Evolutionary conservation across 2,113 vertebrate genomes (phyloP).

Genomic region (Otus sunia): DNA sequence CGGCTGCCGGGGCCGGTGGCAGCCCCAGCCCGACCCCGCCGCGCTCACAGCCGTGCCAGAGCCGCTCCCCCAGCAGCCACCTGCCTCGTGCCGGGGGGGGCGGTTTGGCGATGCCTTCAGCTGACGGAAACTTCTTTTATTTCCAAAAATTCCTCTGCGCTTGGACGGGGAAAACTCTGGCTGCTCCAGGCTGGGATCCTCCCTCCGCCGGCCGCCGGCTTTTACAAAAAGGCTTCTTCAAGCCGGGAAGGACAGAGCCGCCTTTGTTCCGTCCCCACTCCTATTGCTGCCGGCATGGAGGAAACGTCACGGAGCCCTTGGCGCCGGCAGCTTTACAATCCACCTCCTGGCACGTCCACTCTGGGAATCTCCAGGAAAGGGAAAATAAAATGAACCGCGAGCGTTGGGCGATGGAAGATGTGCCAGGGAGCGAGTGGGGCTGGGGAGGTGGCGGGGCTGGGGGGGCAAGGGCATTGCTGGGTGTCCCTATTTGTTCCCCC

Average conservation of each 20-base stretch:
- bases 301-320: neutral
- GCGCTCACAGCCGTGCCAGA: neutral
- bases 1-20: fast-evolving
- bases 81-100: neutral
- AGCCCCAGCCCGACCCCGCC: too few relatives aligned
- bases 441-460: neutral
- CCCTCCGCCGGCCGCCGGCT: neutral
- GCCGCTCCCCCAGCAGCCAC: neutral
- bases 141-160: neutral
- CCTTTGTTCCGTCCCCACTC: neutral
- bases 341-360: neutral
- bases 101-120: neutral
- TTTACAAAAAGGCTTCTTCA: neutral
- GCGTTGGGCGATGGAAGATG: neutral
- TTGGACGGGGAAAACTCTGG: neutral
- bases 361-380: neutral
- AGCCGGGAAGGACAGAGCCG: neutral
- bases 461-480: neutral
- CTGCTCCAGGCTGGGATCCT: neutral
- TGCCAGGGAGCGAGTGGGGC: neutral
- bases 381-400: neutral
- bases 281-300: neutral
- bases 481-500: neutral
- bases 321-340: neutral
- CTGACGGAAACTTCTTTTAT: neutral